Percentiles rank a stretch among this genome's conserved stretches.
These are phyloP conservation scores for Barypeithes pellucidus DNA, from an alignment of 2,888 invertebrate genomes.

Conservation along the genomic window DNA sequence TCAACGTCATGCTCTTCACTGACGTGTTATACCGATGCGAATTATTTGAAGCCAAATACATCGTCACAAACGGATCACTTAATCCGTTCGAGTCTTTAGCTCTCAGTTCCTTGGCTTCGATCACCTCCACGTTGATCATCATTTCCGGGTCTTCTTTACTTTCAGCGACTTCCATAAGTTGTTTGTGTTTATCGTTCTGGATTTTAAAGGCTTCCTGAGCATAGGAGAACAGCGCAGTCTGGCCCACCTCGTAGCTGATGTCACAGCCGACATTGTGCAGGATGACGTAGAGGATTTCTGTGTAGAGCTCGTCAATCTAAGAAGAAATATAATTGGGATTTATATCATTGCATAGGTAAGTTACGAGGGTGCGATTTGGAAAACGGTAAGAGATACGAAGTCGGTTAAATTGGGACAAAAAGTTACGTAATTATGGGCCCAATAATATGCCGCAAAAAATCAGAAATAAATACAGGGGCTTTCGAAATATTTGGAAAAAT, in stretches of 20 bases:
- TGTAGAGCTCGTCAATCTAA: conserved; percentile 90
- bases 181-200: conserved; percentile 80
- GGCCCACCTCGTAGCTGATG: conserved; percentile 80
- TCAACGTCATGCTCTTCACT: conserved; percentile 91
- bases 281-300: conserved; percentile 87
- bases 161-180: conserved; percentile 80
- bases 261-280: conserved; percentile 89
- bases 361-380: too few relatives aligned
- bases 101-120: conserved; percentile 88
- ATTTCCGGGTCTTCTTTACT: conserved; percentile 89
- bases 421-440: too few relatives aligned
- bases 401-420: too few relatives aligned
- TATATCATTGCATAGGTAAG: not conserved
- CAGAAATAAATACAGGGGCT: too few relatives aligned
- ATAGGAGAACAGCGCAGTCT: conserved; percentile 81
- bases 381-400: too few relatives aligned
- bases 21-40: conserved; percentile 90
- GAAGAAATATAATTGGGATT: conserved; percentile 51
- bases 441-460: too few relatives aligned
- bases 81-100: conserved; percentile 94
- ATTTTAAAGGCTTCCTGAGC: conserved; percentile 88
- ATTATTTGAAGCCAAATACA: conserved; percentile 86
- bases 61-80: conserved; percentile 97
- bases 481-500: too few relatives aligned
- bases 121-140: conserved; percentile 87